phyloP scores from a whole-genome alignment of 2,797 vertebrate genomes.

The Sebastes cheni region DNA sequence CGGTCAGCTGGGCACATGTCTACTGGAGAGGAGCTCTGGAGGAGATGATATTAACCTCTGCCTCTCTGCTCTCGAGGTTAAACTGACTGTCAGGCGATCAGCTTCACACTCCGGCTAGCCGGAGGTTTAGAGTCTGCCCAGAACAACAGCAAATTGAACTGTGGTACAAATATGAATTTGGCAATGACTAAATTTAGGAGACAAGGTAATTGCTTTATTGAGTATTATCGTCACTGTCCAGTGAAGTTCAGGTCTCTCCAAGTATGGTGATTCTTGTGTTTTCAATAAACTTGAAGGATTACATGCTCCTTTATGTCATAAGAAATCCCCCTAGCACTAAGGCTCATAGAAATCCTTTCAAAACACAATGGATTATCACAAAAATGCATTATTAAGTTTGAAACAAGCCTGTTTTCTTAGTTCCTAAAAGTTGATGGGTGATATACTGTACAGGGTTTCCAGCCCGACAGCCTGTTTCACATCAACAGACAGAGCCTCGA shows the following conservation, averaged over 20 bases:
- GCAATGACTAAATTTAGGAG: conserved; percentile 19
- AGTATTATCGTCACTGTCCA: background rate
- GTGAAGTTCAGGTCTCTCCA: conserved; percentile 6
- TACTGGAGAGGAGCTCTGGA: background rate
- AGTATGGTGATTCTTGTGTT: conserved; percentile 33
- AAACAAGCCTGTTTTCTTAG: conserved; percentile 11
- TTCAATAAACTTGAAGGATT: conserved; percentile 40
- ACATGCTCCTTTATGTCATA: conserved; percentile 9
- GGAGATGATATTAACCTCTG: conserved; percentile 2
- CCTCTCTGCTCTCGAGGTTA: background rate
- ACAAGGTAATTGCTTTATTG: background rate
- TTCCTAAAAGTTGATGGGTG: background rate
- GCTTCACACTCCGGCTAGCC: background rate
- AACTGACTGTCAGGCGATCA: background rate
- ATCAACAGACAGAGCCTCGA: background rate
- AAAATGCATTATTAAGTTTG: conserved; percentile 15
- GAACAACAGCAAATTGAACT: background rate
- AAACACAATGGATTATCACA: conserved; percentile 25
- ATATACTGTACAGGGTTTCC: background rate
- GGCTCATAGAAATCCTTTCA: conserved; percentile 28
- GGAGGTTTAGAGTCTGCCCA: background rate
- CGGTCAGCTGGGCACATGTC: background rate
- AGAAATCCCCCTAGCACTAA: background rate
- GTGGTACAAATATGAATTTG: background rate
- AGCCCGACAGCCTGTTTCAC: background rate